Evolutionary conservation across 2,797 vertebrate genomes (phyloP), one percentile per base, ranked within the genome.

Genomic region (Moxostoma hubbsi): DNA sequence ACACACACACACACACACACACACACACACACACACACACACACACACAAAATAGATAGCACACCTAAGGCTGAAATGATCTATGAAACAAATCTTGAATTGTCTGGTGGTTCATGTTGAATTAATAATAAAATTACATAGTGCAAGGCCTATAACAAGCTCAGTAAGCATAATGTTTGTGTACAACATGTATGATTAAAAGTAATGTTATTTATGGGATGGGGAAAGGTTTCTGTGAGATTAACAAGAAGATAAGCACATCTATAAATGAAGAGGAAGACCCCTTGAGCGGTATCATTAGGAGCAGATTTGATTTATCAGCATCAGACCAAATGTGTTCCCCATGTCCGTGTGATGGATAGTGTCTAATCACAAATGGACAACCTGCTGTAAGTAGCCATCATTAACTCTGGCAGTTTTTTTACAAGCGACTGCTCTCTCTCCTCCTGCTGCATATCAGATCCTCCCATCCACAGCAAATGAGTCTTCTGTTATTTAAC

Each of bases 341-440:
- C 61, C 53, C 61, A 63, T 79, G 80, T 82, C 75, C 11, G 43
- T 15, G 61, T 83, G 65, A 84, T 54, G 49, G 61, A 83, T 80
- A 58, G 54, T 47, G 68, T 78, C 59, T 81, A 71, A 82, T 84
- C 83, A 73, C 72, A 81, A 81, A 81, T 79, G 79, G 75, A 83
- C 78, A 79, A 63, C 15, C 66, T 13, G 59, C 77, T 81, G 71
- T 84, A 82, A 79, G 74, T 79, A 55, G 59, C 71, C 63, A 80
- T 77, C 75, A 84, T 83, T 79, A 81, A 75, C 74, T 24, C 47
- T 54, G 49, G 57, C 75, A 62, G 74, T 80, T 66, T 76, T 24
- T 36, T 69, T 66, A 82, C 73, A 68, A 79, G 73, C 18, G 61
- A 12, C 66, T 71, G 61, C 73, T 55, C 71, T 75, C 72, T 72